Evolutionary conservation across 2,888 invertebrate species (phyloP).

Genomic region (Agriotes lineatus): DNA sequence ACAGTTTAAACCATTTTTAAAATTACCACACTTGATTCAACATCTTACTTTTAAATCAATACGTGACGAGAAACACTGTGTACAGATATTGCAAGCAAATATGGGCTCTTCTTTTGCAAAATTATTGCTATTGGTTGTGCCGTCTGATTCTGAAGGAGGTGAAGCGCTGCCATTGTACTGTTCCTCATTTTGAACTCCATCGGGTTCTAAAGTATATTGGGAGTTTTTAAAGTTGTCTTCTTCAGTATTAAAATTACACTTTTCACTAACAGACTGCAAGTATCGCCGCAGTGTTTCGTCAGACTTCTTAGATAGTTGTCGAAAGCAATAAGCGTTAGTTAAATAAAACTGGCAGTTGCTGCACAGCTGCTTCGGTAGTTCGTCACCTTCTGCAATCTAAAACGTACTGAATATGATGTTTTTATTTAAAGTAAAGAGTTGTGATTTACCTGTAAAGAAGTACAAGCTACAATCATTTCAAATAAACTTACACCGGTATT

Average conservation of each 20-base stretch:
- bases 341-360: conserved; percentile 38
- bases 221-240: no score
- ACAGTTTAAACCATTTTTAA: no score
- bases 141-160: no score
- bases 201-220: no score
- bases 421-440: no score
- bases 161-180: no score
- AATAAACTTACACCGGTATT: conserved; percentile 29
- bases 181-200: no score
- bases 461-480: conserved; percentile 44
- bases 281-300: conserved; percentile 36
- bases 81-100: conserved; percentile 50
- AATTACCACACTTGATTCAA: no score
- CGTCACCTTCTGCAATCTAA: conserved; percentile 43
- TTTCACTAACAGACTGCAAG: no score
- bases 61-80: conserved; percentile 44
- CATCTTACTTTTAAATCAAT: conserved; percentile 48
- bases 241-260: no score
- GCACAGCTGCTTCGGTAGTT: conserved; percentile 43
- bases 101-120: conserved; percentile 41
- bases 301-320: conserved; percentile 36
- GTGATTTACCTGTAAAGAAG: conserved; percentile 42
- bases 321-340: conserved; percentile 42
- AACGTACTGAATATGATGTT: no score
- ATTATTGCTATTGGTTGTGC: no score